These are phyloP conservation scores for Pagrus major DNA, from an alignment of 2,113 vertebrate species.

Conservation along the genomic window DNA sequence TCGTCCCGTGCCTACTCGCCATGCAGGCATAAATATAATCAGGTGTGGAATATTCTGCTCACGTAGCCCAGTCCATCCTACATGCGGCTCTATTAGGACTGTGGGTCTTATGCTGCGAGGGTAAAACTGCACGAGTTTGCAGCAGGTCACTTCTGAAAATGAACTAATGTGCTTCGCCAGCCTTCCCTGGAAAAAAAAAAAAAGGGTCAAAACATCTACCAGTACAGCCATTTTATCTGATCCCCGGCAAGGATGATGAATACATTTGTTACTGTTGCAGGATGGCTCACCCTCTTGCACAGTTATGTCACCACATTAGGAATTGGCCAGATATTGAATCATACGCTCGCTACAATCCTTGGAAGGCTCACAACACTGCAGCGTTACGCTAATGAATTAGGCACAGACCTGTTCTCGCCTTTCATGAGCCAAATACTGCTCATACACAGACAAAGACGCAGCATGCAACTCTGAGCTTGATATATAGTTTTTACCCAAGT, in stretches of 20 bases:
- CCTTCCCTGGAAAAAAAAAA: not conserved
- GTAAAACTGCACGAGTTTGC: not conserved
- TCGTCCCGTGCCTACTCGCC: too few species aligned
- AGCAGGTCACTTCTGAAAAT: conserved; percentile 35
- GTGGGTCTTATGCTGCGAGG: not conserved
- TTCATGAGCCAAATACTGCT: conserved; percentile 8
- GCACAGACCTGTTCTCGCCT: not conserved
- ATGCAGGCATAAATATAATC: not conserved
- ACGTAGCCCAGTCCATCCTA: not conserved
- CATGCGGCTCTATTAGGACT: not conserved
- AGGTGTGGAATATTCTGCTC: conserved; percentile 3
- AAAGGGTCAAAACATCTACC: conserved; percentile 25
- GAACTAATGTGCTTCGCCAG: conserved; percentile 29
- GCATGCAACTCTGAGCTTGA: too few species aligned
- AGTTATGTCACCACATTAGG: conserved; percentile 39
- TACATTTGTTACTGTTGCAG: conserved; percentile 28
- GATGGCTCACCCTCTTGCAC: conserved; percentile 35
- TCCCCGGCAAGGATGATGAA: conserved; percentile 16
- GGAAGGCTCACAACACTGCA: conserved; percentile 4
- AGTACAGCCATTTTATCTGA: conserved; percentile 27
- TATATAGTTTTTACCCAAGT: conserved; percentile 4
- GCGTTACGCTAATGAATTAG: conserved; percentile 23
- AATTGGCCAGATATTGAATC: conserved; percentile 45
- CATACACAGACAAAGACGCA: not conserved
- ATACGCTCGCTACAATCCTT: conserved; percentile 11